Evolutionary conservation across 2,797 vertebrate species (phyloP).

Genomic region (Mus spretus): DNA sequence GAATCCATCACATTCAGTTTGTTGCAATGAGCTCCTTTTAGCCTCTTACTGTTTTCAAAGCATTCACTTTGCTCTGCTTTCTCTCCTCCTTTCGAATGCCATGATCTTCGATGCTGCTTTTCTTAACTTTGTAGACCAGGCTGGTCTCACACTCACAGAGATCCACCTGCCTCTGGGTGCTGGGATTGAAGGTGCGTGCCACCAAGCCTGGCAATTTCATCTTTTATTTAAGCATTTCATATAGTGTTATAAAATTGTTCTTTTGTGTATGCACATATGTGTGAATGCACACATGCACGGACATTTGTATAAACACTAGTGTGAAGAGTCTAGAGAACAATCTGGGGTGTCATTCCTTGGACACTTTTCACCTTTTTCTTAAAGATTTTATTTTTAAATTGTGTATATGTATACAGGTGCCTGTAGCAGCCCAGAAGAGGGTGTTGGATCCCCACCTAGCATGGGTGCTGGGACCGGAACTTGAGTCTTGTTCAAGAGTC

Average conservation of each 20-base stretch:
- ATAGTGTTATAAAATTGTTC: not conserved
- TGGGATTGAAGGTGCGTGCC: not conserved
- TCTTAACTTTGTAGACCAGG: not conserved
- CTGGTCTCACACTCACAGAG: not conserved
- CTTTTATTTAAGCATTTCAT: not conserved
- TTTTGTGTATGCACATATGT: not conserved
- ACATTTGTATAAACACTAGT: not conserved
- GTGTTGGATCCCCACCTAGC: not conserved
- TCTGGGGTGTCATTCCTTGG: not conserved
- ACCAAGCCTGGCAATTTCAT: too few relatives aligned
- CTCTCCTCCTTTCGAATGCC: not conserved
- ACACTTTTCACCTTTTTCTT: not conserved
- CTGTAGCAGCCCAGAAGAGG: not conserved
- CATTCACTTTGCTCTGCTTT: not conserved
- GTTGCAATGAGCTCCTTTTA: not conserved
- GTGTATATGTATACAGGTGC: not conserved
- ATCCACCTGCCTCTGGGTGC: not conserved
- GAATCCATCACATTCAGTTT: rapidly evolving
- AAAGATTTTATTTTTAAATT: not conserved
- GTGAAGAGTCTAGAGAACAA: not conserved
- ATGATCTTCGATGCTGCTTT: not conserved
- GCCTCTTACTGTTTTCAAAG: not conserved
- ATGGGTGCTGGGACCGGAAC: not conserved
- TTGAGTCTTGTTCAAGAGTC: not conserved
- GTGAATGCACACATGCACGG: not conserved